Base-by-base conservation (phyloP, 1,140 invertebrate species). In the Ruditapes philippinarum region DNA sequence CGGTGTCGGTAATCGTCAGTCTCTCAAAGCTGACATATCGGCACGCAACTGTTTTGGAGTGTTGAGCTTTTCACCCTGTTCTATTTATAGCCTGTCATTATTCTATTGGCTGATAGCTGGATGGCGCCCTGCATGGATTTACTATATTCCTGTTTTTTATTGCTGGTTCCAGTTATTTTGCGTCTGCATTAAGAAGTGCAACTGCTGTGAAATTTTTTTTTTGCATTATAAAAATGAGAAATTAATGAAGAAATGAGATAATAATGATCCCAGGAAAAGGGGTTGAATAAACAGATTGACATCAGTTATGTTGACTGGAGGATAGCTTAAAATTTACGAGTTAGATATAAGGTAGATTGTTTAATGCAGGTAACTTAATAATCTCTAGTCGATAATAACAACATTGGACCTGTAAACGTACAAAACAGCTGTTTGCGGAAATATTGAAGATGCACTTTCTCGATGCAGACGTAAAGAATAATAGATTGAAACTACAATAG, bases 21-120 rank as follows among this genome's bases (percentile, higher is more conserved):
- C 79, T 57, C 83, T 86, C 38, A 11, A 4, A 40, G 14, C 68
- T 86, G 79, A 70, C 76, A 33, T 80, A 40, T 57, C 76, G 57
- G 57, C 62, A 80, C 74, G 42, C 70, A 51, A 80, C 62, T 80
- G 86, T 81, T 89, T 83, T 83, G 87, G 70, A 82, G 87, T 89
- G 87, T 89, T 73, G 79, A 74, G 87, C 87, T 89, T 89, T 90
- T 88, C 88, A 90, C 87, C 81, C 76, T 87, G 79, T 90, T 84
- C 68, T 84, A 65, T 81, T 85, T 86, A 62, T 90, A 87, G 87
- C 87, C 87, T 89, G 62, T 74, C 22, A 62, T 80, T 80, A 65
- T 80, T 80, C 40, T 80, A 70, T 80, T 88, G 85, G 73, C 74
- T 88, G 85, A 80, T 36, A 68, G 85, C 57, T 88, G 85, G 85